Evolutionary conservation across 2,797 vertebrate species (phyloP), one percentile per base, ranked within the genome.

Genomic region (Spea hammondii): DNA sequence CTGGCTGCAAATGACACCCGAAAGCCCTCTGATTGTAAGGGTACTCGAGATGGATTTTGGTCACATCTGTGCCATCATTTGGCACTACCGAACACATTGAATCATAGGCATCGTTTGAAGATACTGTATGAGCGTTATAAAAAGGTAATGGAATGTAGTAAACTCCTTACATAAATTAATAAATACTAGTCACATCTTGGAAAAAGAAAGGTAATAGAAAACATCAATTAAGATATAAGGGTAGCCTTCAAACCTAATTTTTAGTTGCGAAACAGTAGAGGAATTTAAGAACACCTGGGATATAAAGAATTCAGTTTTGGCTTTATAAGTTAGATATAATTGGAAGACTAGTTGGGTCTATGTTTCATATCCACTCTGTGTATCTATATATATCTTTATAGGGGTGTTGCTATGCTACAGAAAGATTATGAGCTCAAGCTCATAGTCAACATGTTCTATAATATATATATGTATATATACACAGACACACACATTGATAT

Each of bases 31-130:
- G 8, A 10, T 62, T 62, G 7, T 10, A 62, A 62, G 59, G 13
- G 59, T 62, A 8, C 59, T 12, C 8, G 13, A 8, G 59, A 62
- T 62, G 59, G 59, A 62, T 62, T 62, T 62, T 62, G 59, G 59
- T 62, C 59, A 62, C 59, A 62, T 62, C 59, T 62, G 59, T 62
- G 59, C 59, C 8, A 62, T 62, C 59, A 62, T 62, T 62, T 62
- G 59, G 59, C 59, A 62, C 8, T 62, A 62, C 59, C 59, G 13
- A 62, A 62, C 13, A 62, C 59, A 62, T 62, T 62, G 59, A 62
- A 62, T 62, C 59, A 62, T 62, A 62, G 59, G 59, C 59, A 62
- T 13, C 59, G 11, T 6, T 62, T 62, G 59, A 62, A 62, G 59
- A 62, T 62, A 62, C 8, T 62, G 59, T 62, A 62, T 62, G 59